Percentiles rank a stretch among this genome's conserved stretches.
Conservation (phyloP, 1,140 invertebrate species). For the Papilio polytes region DNA sequence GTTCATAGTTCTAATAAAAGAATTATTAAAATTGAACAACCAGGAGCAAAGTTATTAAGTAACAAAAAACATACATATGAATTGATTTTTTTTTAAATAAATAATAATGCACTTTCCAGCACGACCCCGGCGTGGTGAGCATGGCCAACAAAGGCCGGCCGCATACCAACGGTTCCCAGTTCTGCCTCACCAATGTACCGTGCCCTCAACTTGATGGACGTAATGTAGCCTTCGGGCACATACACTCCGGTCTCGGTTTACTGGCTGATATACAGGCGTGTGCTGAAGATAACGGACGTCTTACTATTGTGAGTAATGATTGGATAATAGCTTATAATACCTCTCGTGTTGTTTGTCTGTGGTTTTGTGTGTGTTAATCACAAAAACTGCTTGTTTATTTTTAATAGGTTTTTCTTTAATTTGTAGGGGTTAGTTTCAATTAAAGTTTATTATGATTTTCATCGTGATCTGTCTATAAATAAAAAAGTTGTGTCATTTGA, state of each 20-base stretch:
- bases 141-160: slow-evolving; percentile 95
- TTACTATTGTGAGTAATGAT: slow-evolving; percentile 84
- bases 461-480: background rate
- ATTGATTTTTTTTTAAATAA: background rate
- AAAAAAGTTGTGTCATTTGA: too few relatives aligned
- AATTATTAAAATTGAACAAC: too few relatives aligned
- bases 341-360: background rate
- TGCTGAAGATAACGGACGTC: slow-evolving; percentile 82
- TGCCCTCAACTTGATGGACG: slow-evolving; percentile 94
- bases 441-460: background rate
- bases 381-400: background rate
- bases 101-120: slow-evolving; percentile 72
- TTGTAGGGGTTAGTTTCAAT: background rate
- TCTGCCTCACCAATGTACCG: slow-evolving; percentile 95
- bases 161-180: slow-evolving; percentile 97
- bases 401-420: background rate
- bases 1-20: too few relatives aligned
- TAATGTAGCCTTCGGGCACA: slow-evolving; percentile 96
- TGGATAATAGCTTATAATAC: too few relatives aligned
- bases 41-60: too few relatives aligned
- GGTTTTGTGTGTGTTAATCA: background rate
- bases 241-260: slow-evolving; percentile 88
- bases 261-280: slow-evolving; percentile 87
- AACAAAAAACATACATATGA: too few relatives aligned
- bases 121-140: slow-evolving; percentile 90